A percentile compares a stretch with the other conserved stretches of the same genome.
Evolutionary conservation across 2,888 invertebrate species (phyloP).

Genomic region (Pseudoips prasinana): DNA sequence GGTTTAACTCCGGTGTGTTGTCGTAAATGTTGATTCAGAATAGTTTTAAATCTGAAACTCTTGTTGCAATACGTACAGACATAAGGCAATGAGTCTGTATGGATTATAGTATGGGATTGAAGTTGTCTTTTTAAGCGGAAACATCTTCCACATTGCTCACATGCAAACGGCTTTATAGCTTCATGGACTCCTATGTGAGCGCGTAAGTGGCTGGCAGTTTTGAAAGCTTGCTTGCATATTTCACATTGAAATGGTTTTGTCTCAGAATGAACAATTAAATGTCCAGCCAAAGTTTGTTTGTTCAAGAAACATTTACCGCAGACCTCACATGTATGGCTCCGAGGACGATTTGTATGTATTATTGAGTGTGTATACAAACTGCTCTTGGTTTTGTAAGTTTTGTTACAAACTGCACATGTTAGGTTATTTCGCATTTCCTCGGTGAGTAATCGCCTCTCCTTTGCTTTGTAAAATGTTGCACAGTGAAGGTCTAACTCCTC

Average conservation of each 20-base stretch:
- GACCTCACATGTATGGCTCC: constrained; percentile 54
- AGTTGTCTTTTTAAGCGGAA: constrained; percentile 56
- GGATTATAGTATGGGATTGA: constrained; percentile 85
- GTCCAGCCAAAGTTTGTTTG: constrained; percentile 45
- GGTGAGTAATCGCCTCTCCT: constrained; percentile 32
- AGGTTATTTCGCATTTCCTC: constrained; percentile 30
- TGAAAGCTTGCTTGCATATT: constrained; percentile 53
- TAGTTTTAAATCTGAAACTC: constrained; percentile 85
- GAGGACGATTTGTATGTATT: constrained; percentile 71
- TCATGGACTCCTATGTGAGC: constrained; percentile 47
- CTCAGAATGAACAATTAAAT: constrained; percentile 51
- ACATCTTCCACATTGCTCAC: constrained; percentile 45
- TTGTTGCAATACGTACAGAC: constrained; percentile 86
- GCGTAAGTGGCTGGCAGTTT: constrained; percentile 37
- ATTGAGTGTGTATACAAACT: constrained; percentile 72
- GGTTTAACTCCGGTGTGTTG: constrained; percentile 86
- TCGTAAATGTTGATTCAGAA: constrained; percentile 84
- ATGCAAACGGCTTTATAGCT: constrained; percentile 42
- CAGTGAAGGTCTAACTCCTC: constrained; percentile 44
- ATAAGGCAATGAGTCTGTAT: constrained; percentile 87
- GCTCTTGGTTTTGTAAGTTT: constrained; percentile 45
- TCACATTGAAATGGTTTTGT: constrained; percentile 50
- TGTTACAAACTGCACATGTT: constrained; percentile 51
- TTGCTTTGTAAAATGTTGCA: constrained; percentile 35
- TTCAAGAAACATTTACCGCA: constrained; percentile 55